phyloP scores from a whole-genome alignment of 2,888 invertebrate genomes.

The Autographa pulchrina region DNA sequence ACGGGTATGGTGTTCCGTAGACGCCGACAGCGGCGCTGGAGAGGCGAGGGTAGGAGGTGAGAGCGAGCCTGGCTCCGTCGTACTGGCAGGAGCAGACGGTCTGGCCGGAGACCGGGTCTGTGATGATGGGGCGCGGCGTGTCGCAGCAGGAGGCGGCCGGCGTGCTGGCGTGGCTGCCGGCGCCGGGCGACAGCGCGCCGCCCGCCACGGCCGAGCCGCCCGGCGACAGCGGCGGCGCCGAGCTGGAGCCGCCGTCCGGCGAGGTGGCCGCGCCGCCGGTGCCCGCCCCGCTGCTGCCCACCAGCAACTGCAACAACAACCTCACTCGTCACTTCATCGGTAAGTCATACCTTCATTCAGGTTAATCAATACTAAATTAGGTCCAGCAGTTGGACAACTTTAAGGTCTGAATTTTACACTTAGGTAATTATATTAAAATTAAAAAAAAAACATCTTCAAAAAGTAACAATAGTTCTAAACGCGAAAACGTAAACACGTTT shows the following conservation, averaged over 20 bases:
- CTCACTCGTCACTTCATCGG: neutral
- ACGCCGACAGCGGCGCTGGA: slow-evolving; percentile 94
- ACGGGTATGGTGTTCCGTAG: slow-evolving; percentile 96
- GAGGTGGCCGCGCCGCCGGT: slow-evolving; percentile 93
- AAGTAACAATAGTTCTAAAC: too few species aligned
- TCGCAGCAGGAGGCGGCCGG: slow-evolving; percentile 94
- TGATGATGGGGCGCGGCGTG: slow-evolving; percentile 96
- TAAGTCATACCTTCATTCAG: too few species aligned
- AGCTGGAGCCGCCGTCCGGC: slow-evolving; percentile 91
- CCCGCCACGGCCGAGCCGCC: slow-evolving; percentile 91
- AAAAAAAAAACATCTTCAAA: too few species aligned
- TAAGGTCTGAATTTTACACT: too few species aligned
- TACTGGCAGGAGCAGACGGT: slow-evolving; percentile 98
- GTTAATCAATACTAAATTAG: too few species aligned
- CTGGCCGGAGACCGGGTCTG: slow-evolving; percentile 97
- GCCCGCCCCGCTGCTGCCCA: slow-evolving; percentile 93
- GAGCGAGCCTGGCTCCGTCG: slow-evolving; percentile 95
- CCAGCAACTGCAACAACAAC: slow-evolving; percentile 90
- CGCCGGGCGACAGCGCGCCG: slow-evolving; percentile 90
- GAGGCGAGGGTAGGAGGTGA: slow-evolving; percentile 94
- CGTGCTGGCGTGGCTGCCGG: slow-evolving; percentile 87
- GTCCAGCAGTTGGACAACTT: too few species aligned
- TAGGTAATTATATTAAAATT: too few species aligned
- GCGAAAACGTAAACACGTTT: neutral
- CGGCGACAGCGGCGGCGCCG: slow-evolving; percentile 93